Evolutionary conservation across 1,140 invertebrate genomes (phyloP).

Genomic region (Matsumurasca onukii): DNA sequence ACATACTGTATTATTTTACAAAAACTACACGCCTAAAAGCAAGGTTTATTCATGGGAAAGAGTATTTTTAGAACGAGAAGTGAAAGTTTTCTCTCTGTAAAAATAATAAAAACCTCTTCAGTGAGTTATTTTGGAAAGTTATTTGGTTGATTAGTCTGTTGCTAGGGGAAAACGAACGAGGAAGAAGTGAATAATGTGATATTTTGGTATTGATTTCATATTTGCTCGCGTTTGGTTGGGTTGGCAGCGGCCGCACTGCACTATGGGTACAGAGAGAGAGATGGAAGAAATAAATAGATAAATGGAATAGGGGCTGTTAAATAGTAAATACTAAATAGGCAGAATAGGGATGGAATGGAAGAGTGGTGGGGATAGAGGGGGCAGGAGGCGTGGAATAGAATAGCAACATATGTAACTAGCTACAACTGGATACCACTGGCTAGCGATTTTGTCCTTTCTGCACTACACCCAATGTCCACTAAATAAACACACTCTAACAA

Average conservation of each 20-base stretch:
- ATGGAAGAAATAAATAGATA: conserved; percentile 27
- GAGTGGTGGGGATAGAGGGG: neutral
- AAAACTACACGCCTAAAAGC: no score
- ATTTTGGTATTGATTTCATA: conserved; percentile 27
- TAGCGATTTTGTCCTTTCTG: conserved; percentile 2
- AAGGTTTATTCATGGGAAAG: no score
- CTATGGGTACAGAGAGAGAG: conserved; percentile 15
- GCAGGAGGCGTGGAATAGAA: neutral
- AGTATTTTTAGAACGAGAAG: no score
- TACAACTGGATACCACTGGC: no score
- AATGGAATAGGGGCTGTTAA: conserved; percentile 26
- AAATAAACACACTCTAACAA: neutral
- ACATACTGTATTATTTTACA: no score
- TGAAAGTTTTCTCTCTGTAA: no score
- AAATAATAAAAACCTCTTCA: no score
- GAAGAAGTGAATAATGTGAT: conserved; percentile 9
- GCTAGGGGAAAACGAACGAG: neutral
- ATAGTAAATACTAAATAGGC: conserved; percentile 27
- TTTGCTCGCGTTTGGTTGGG: conserved; percentile 4
- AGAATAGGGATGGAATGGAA: conserved; percentile 21
- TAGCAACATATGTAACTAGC: conserved; percentile 3
- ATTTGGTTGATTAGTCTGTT: no score
- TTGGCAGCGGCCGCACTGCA: conserved; percentile 12
- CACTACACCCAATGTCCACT: neutral
- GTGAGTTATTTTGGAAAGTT: no score